Percentiles rank a stretch among this genome's conserved stretches.
Evolutionary conservation across 2,888 invertebrate genomes (phyloP).

Genomic region (Penaeus monodon): DNA sequence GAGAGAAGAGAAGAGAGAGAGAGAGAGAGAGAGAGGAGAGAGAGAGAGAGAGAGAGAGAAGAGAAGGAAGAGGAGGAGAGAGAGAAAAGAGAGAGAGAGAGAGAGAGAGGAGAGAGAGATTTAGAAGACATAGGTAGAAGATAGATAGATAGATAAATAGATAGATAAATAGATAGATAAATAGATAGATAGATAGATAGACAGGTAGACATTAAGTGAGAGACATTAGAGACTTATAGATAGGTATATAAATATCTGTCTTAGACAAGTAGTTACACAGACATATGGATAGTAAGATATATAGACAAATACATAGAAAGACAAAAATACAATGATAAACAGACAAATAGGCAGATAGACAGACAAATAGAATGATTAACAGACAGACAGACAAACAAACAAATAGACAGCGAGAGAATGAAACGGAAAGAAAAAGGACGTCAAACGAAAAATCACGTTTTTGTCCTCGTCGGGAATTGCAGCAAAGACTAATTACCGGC

Average conservation of each 20-base stretch:
- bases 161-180: not conserved
- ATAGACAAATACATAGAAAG: not conserved
- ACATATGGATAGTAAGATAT: not conserved
- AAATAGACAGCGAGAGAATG: no score
- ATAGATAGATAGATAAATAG: not conserved
- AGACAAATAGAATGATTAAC: no score
- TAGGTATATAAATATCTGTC: not conserved
- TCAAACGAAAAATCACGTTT: no score
- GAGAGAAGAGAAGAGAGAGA: no score
- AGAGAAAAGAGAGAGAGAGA: not conserved
- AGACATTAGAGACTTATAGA: not conserved
- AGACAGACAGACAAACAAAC: no score
- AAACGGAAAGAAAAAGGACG: no score
- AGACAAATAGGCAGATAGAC: no score
- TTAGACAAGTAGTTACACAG: not conserved
- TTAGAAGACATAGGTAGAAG: no score
- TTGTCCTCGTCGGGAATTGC: no score
- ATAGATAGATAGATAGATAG: not conserved
- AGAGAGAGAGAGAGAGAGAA: no score
- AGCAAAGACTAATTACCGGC: no score
- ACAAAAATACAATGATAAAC: not conserved
- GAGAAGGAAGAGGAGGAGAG: not conserved
- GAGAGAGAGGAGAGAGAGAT: not conserved
- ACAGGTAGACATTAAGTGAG: not conserved
- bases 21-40: no score